Evolutionary conservation across 2,113 vertebrate species (phyloP).

Genomic region (Cathartes aura): DNA sequence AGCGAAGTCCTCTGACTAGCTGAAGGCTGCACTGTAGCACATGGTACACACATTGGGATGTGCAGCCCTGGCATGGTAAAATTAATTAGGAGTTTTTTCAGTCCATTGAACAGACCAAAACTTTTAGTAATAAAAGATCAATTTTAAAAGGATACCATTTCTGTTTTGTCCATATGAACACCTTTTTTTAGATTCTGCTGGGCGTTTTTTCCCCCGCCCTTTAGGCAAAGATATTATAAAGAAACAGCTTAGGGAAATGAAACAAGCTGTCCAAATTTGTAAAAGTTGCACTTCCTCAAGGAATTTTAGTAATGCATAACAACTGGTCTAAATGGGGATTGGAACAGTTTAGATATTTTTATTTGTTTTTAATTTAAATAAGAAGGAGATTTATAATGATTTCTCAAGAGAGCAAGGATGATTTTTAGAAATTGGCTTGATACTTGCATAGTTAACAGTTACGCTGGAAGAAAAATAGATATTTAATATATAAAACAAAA

Average conservation of each 20-base stretch:
- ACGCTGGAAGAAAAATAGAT: not conserved
- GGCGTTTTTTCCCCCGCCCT: fast-evolving
- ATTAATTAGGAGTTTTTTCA: not conserved
- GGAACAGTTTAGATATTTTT: not conserved
- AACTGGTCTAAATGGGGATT: constrained; percentile 47
- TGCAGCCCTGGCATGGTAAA: not conserved
- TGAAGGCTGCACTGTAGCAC: not conserved
- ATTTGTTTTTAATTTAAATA: not conserved
- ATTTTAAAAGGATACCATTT: not conserved
- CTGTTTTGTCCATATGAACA: not conserved
- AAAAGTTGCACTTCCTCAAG: constrained; percentile 62
- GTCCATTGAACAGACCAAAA: not conserved
- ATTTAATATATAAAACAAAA: not conserved
- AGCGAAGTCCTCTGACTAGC: not conserved
- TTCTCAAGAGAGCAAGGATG: not conserved
- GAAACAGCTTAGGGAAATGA: constrained; percentile 47
- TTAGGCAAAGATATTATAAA: not conserved
- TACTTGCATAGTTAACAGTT: not conserved
- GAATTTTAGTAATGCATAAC: constrained; percentile 54
- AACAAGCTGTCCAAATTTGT: constrained; percentile 48
- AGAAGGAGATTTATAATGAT: not conserved
- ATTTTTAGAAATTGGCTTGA: not conserved
- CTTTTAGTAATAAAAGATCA: not conserved
- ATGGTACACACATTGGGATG: not conserved
- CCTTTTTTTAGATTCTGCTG: not conserved